phyloP scores from a whole-genome alignment of 2,888 invertebrate species.

The Temnothorax rugatulus region DNA sequence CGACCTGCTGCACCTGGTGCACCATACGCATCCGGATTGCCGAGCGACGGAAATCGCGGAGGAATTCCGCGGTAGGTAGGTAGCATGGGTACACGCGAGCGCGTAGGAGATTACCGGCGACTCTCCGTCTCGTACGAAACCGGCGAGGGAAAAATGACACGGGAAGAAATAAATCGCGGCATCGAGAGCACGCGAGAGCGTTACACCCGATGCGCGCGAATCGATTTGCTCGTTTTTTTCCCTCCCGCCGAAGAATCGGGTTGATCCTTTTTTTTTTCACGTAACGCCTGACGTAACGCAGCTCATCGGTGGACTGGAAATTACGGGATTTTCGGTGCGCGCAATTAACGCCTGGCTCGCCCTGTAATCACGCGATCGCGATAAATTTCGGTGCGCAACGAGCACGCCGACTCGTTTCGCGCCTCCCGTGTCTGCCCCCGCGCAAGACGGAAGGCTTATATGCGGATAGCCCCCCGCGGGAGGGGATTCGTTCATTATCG shows the following conservation, averaged over 20 bases:
- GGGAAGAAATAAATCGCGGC: constrained; percentile 29
- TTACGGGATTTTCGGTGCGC: constrained; percentile 1
- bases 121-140: background rate
- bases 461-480: constrained; percentile 10
- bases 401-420: constrained; percentile 7
- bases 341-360: constrained; percentile 35
- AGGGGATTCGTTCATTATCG: constrained; percentile 28
- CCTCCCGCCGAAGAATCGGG: background rate
- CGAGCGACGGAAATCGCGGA: background rate
- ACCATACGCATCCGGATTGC: background rate
- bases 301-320: constrained; percentile 23
- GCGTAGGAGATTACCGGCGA: background rate
- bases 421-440: background rate
- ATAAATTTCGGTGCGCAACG: constrained; percentile 49
- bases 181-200: constrained; percentile 2
- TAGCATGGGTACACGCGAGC: background rate
- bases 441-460: constrained; percentile 1
- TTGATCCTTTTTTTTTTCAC: background rate
- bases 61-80: background rate
- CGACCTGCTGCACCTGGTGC: background rate
- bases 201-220: constrained; percentile 30
- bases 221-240: constrained; percentile 25
- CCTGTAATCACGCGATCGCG: constrained; percentile 27
- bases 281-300: background rate
- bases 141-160: background rate